Conservation (phyloP, 2,113 vertebrate species). For the Bujurquina vittata region DNA sequence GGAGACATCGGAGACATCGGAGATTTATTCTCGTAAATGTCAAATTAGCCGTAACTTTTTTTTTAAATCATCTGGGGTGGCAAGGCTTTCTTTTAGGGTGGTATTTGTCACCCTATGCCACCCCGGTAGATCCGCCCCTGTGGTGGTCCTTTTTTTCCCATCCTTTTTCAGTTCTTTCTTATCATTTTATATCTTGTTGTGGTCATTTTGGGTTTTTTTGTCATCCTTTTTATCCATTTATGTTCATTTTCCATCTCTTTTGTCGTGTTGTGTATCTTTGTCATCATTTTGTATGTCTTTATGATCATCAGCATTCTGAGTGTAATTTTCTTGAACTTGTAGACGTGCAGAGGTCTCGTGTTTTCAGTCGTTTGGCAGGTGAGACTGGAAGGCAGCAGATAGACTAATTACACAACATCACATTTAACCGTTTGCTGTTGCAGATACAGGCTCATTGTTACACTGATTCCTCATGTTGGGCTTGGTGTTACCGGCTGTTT, state of each 20-base stretch:
- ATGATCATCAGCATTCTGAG: background rate
- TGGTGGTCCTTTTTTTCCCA: too few species aligned
- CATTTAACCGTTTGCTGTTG: background rate
- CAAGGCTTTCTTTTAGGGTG: too few species aligned
- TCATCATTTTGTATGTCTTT: background rate
- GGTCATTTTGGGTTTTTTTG: background rate
- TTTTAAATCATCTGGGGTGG: too few species aligned
- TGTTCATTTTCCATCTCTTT: background rate
- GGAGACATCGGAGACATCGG: too few species aligned
- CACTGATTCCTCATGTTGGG: background rate
- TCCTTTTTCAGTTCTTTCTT: too few species aligned
- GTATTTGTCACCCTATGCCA: too few species aligned
- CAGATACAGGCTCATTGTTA: background rate
- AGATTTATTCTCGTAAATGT: too few species aligned
- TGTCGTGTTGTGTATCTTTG: background rate
- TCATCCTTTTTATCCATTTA: background rate
- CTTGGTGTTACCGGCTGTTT: background rate
- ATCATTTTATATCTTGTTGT: too few species aligned
- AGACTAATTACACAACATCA: background rate
- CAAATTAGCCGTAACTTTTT: too few species aligned
- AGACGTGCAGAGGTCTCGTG: background rate
- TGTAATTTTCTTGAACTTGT: too few species aligned
- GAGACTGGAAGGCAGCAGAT: background rate
- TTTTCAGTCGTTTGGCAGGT: background rate
- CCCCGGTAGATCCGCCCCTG: too few species aligned